These are phyloP conservation scores for Microtus montanus DNA, from an alignment of 2,113 vertebrate genomes.

Conservation along the genomic window DNA sequence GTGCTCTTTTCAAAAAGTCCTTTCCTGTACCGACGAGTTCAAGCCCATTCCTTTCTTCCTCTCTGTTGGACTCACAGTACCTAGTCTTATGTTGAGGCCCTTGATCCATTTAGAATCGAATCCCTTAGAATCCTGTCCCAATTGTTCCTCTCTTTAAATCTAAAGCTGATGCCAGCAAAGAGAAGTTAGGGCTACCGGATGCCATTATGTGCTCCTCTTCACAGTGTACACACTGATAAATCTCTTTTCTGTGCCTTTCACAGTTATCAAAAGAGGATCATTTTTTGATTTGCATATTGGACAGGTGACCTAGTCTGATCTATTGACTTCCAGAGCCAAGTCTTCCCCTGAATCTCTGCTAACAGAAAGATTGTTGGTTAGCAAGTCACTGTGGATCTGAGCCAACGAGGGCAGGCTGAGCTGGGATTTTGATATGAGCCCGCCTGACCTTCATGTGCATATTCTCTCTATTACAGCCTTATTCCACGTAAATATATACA, in stretches of 20 bases:
- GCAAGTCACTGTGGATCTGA: fast-evolving
- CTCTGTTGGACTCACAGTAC: not conserved
- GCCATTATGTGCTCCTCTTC: not conserved
- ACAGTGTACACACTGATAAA: not conserved
- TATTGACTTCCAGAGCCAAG: not conserved
- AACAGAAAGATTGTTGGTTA: not conserved
- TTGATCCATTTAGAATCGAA: not conserved
- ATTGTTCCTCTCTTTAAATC: not conserved
- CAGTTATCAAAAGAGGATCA: not conserved
- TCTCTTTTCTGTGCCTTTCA: not conserved
- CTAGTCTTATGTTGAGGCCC: not conserved
- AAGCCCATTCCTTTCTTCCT: not conserved
- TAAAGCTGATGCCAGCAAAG: not conserved
- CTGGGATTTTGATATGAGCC: not conserved
- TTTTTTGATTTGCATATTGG: not conserved
- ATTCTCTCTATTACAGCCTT: not conserved
- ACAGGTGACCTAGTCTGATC: not conserved
- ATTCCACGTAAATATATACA: not conserved
- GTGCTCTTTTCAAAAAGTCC: not conserved
- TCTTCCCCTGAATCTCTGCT: not conserved
- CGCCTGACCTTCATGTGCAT: fast-evolving
- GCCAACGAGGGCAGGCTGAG: not conserved
- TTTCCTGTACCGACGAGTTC: not conserved
- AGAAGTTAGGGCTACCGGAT: not conserved
- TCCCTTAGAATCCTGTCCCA: not conserved